Evolutionary conservation across 2,797 vertebrate genomes (phyloP).

Genomic region (Gila robusta): DNA sequence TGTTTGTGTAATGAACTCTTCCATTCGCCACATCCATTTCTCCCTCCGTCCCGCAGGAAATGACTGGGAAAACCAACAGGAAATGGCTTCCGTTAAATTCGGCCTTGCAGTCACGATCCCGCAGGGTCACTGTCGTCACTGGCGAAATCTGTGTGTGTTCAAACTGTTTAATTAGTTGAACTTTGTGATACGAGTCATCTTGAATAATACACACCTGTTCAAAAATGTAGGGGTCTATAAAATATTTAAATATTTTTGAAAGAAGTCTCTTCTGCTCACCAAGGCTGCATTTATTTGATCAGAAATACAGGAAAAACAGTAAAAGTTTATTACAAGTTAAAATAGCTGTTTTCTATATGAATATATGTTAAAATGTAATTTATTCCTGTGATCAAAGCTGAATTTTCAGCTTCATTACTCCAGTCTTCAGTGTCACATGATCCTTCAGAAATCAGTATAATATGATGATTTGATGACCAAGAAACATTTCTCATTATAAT

Average conservation of each 20-base stretch:
- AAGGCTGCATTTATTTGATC: background rate
- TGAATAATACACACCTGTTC: background rate
- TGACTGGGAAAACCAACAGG: conserved; percentile 78
- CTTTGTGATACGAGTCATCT: background rate
- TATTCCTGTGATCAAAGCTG: background rate
- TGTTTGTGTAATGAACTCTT: conserved; percentile 78
- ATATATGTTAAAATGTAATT: too few species aligned
- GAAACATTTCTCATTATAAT: background rate
- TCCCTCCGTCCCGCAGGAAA: conserved; percentile 79
- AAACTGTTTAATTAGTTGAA: too few species aligned
- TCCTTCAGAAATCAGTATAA: background rate
- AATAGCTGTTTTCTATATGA: background rate
- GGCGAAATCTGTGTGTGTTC: conserved; percentile 59
- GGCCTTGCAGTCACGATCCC: conserved; percentile 75
- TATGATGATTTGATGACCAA: too few species aligned
- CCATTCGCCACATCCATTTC: conserved; percentile 65
- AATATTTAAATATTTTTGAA: background rate
- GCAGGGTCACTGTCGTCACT: conserved; percentile 72
- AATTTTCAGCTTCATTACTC: background rate
- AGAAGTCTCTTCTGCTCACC: background rate
- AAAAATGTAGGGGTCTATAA: too few species aligned
- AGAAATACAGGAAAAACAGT: background rate
- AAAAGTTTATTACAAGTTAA: too few species aligned
- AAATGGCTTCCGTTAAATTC: conserved; percentile 79
- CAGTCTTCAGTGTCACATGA: background rate